phyloP scores from a whole-genome alignment of 2,888 invertebrate genomes.

The Peribatodes rhomboidaria region DNA sequence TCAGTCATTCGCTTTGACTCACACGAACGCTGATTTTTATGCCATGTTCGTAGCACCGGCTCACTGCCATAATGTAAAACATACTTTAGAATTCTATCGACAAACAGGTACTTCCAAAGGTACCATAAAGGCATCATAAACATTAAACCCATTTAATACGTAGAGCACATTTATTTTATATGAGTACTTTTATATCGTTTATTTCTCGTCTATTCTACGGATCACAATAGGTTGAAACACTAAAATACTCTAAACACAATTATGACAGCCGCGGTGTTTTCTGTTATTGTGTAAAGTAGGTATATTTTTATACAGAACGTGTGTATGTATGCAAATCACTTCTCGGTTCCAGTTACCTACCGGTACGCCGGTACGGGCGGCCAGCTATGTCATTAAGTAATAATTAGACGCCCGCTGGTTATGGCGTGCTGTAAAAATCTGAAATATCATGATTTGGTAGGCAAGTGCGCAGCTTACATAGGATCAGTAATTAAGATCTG shows the following conservation, averaged over 20 bases:
- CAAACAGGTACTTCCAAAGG: constrained; percentile 22
- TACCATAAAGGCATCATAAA: constrained; percentile 27
- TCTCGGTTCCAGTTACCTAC: constrained; percentile 55
- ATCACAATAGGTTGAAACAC: constrained; percentile 12
- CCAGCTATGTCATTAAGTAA: constrained; percentile 48
- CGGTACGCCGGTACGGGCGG: constrained; percentile 51
- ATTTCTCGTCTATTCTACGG: constrained; percentile 2
- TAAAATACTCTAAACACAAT: constrained; percentile 25
- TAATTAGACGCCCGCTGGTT: constrained; percentile 41
- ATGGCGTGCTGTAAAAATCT: constrained; percentile 30
- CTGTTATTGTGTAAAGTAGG: constrained; percentile 31
- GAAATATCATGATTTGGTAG: constrained; percentile 31
- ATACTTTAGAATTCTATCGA: constrained; percentile 35
- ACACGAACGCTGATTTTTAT: constrained; percentile 39
- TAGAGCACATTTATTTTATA: background rate
- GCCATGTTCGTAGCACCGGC: constrained; percentile 34
- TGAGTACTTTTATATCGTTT: constrained; percentile 1
- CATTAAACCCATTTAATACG: constrained; percentile 15
- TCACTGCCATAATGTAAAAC: constrained; percentile 36
- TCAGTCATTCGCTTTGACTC: constrained; percentile 20
- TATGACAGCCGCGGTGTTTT: constrained; percentile 26
- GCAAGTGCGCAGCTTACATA: constrained; percentile 18
- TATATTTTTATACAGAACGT: constrained; percentile 32
- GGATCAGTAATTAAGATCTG: background rate
- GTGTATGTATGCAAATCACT: constrained; percentile 49